Evolutionary conservation across 2,888 invertebrate genomes (phyloP), one percentile per base, ranked within the genome.

Genomic region (Rhagonycha fulva): DNA sequence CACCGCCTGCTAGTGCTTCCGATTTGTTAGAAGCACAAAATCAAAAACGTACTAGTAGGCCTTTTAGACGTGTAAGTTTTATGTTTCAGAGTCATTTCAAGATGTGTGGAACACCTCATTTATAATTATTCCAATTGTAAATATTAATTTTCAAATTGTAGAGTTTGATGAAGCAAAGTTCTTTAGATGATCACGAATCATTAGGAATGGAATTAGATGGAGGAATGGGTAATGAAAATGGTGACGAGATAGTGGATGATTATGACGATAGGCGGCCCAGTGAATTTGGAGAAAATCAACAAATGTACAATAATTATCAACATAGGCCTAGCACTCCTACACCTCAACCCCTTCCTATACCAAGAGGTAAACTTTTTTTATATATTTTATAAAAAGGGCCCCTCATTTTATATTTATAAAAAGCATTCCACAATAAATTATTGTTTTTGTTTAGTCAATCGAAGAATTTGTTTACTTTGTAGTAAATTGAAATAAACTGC

Each of bases 1-100:
- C 98, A 3, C 98, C 98, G 7, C 98, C 98, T 1, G 95, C 96
- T 2, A 96, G 95, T 87, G 97, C 97, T 60, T 94, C 95, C 24
- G 98, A 98, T 86, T 91, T 96, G 83, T 87, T 96, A 72, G 96
- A 97, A 86, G 94, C 94, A 79, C 96, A 96, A 87, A 95, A 95
- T 86, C 93, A 94, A 80, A 92, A 92, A 77, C 92, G 94, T 80
- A 93, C 93, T 84, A 93, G 92, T 82, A 90, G 93, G 83, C 93
- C 93, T 62, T 91, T 94, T 81, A 90, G 94, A 85, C 90, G 93
- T 83, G 91, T 91, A 86, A 86, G 87, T 85, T 66, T 3, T 62
- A 19, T 69, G 74, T 73, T 76, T 4, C 3, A 1, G 19, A 9
- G 1, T 63, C 12, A 9, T 9, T 19, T 63, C 23, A 9, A 24